Base-by-base conservation (phyloP, 2,888 invertebrate genomes). In the Antheraea yamamai region DNA sequence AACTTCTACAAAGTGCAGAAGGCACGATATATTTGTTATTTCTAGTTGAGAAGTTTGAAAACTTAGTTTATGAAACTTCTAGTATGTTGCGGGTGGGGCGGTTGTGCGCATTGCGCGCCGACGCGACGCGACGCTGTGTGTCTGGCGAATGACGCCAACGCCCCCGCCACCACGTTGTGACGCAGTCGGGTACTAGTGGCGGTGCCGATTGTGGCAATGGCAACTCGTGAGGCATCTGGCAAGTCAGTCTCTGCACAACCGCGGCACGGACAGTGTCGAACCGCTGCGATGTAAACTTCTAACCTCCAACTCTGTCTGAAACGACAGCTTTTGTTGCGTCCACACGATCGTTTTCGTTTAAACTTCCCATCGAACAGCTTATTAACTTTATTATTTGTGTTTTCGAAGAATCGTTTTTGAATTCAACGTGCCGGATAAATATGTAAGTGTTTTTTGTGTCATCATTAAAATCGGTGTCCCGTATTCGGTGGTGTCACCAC, bases 271-370 rank as follows among this genome's bases (percentile, higher is more conserved):
- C 90, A 89, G 93, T 92, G 92, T 93, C 91, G 90, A 89, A 83
- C 93, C 94, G 95, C 84, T 95, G 95, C 92, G 89, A 95, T 95
- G 95, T 95, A 93, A 95, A 94, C 95, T 89, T 88, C 84, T 90
- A 92, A 92, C 84, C 88, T 89, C 84, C 83, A 83, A 89, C 82
- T 88, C 94, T 94, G 95, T 94, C 95, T 91, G 89, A 76, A 84
- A 91, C 93, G 95, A 89, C 94, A 94, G 94, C 91, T 88, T 90
- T 85, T 87, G 88, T 92, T 91, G 84, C 89, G 87, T 88, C 89
- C 87, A 86, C 87, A 84, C 84, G 81, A 87, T 84, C 81, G 84
- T 88, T 90, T 90, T 81, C 81, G 83, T 91, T 87, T 83, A 82
- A 83, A 88, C 87, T 84, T 83, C 79, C 80, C 84, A 82, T 78